Percentiles rank a stretch among this genome's conserved stretches.
These are phyloP conservation scores for Kryptopterus vitreolus DNA, from an alignment of 2,797 vertebrate species.

Conservation along the genomic window DNA sequence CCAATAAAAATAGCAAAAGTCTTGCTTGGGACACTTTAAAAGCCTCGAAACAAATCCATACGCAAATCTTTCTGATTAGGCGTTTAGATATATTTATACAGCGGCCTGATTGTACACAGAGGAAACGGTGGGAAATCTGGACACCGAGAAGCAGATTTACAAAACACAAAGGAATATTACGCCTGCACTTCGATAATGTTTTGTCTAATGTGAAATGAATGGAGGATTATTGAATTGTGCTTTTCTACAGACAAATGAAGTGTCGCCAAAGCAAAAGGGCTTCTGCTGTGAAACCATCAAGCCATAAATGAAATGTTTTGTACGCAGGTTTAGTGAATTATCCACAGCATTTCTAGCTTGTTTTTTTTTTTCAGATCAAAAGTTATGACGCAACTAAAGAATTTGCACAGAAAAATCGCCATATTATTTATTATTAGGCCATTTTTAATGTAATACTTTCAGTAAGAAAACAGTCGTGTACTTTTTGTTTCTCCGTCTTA, in stretches of 20 bases:
- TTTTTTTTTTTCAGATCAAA: not conserved
- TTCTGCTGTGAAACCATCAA: not conserved
- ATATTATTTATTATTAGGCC: too few species aligned
- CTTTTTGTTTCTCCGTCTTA: too few species aligned
- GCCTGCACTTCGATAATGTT: conserved; percentile 11
- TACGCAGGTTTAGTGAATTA: not conserved
- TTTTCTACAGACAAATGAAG: conserved; percentile 23
- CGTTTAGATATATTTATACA: conserved; percentile 38
- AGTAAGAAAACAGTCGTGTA: too few species aligned
- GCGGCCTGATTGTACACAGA: conserved; percentile 31
- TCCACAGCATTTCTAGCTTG: not conserved
- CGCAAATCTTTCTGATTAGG: conserved; percentile 33
- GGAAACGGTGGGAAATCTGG: conserved; percentile 27
- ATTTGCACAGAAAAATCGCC: not conserved
- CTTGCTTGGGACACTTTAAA: conserved; percentile 18
- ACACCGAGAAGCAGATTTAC: conserved; percentile 23
- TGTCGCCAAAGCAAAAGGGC: conserved; percentile 3
- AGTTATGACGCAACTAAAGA: not conserved
- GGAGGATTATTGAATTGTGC: conserved; percentile 37
- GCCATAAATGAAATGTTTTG: not conserved
- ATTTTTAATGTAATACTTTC: too few species aligned
- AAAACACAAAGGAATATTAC: conserved; percentile 33
- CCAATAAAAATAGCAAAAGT: conserved; percentile 10
- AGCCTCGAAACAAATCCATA: conserved; percentile 39
- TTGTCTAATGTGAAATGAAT: conserved; percentile 21